phyloP scores from a whole-genome alignment of 2,113 vertebrate species.

The Monopterus albus region DNA sequence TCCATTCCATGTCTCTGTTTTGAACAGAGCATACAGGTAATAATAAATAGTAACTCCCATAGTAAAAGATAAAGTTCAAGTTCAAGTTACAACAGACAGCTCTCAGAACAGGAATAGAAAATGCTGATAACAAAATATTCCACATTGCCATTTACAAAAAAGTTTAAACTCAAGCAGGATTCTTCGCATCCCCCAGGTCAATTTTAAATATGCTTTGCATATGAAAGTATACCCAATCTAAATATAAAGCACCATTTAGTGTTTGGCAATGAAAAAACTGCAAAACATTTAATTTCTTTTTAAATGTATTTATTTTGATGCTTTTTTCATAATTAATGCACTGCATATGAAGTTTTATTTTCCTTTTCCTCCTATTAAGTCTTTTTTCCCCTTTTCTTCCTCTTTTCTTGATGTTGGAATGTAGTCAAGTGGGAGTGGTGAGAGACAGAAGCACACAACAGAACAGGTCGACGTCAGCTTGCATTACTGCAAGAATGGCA shows the following conservation, averaged over 20 bases:
- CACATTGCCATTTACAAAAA: conserved; percentile 99
- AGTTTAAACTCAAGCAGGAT: conserved; percentile 98
- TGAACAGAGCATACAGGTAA: conserved; percentile 96
- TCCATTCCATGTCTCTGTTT: conserved; percentile 95
- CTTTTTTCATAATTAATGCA: conserved; percentile 87
- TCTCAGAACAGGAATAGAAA: conserved; percentile 99
- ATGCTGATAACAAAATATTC: conserved; percentile 99
- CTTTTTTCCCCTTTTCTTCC: too few species aligned
- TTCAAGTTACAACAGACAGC: conserved; percentile 99
- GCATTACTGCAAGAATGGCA: conserved; percentile 98
- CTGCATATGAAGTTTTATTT: conserved; percentile 92
- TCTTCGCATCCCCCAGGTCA: conserved; percentile 85
- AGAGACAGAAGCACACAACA: conserved; percentile 97
- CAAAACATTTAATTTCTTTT: conserved; percentile 89
- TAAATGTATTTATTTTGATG: conserved; percentile 77
- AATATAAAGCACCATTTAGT: conserved; percentile 99
- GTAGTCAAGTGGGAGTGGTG: conserved; percentile 91
- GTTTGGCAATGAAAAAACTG: conserved; percentile 99
- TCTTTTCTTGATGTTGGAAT: conserved; percentile 92
- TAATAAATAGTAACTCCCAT: conserved; percentile 99
- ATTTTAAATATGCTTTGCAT: conserved; percentile 99
- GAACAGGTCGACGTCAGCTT: conserved; percentile 98
- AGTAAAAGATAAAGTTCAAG: conserved; percentile 99
- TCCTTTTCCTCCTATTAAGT: too few species aligned
- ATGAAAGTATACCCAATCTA: conserved; percentile 99